Conservation (phyloP, 2,888 invertebrate genomes). For the Zaprionus bogoriensis region DNA sequence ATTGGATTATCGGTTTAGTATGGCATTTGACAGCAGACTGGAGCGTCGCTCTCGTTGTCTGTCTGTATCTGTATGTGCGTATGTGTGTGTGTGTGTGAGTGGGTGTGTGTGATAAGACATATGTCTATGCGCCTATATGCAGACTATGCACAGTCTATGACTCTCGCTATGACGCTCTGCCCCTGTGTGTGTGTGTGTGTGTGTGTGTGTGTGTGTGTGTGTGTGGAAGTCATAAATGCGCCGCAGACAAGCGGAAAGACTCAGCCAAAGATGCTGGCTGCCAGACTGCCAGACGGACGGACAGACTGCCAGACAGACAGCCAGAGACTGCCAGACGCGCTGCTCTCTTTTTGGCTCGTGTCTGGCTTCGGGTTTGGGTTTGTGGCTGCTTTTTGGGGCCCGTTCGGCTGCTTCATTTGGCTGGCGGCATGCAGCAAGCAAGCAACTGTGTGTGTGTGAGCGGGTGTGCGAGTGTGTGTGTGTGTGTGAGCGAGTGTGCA, state of each 20-base stretch:
- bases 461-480: slow-evolving; percentile 15
- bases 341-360: slow-evolving; percentile 53
- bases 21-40: slow-evolving; percentile 72
- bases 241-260: slow-evolving; percentile 74
- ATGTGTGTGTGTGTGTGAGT: slow-evolving; percentile 4
- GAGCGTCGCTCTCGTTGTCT: background rate
- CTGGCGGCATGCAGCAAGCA: slow-evolving; percentile 56
- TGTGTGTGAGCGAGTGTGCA: slow-evolving; percentile 30
- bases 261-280: slow-evolving; percentile 69
- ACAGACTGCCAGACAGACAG: slow-evolving; percentile 13
- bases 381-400: slow-evolving; percentile 41
- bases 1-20: slow-evolving; percentile 78
- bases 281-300: slow-evolving; percentile 30
- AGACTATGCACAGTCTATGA: slow-evolving; percentile 50
- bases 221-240: slow-evolving; percentile 71
- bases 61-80: slow-evolving; percentile 11
- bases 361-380: slow-evolving; percentile 16
- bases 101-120: slow-evolving; percentile 59
- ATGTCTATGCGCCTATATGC: slow-evolving; percentile 71
- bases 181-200: slow-evolving; percentile 3
- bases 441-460: slow-evolving; percentile 10
- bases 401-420: slow-evolving; percentile 69
- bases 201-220: slow-evolving; percentile 10
- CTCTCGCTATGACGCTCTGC: background rate
- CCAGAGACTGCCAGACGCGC: slow-evolving; percentile 8